phyloP scores from a whole-genome alignment of 2,888 invertebrate species.

The Thecocarcelia acutangulata region DNA sequence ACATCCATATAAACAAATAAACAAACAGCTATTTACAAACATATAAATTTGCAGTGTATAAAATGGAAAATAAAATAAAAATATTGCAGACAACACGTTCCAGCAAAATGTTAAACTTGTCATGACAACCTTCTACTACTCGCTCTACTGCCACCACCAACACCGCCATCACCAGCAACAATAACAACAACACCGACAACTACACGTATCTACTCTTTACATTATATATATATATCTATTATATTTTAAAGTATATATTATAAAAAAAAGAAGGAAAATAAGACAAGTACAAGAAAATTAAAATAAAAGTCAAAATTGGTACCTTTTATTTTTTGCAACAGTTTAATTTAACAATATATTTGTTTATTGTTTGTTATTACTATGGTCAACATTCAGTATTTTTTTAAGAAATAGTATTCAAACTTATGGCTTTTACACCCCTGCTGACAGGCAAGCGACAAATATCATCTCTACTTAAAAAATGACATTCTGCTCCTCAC shows the following conservation, averaged over 20 bases:
- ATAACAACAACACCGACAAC: neutral
- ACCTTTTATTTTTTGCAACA: slow-evolving; percentile 51
- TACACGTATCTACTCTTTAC: slow-evolving; percentile 14
- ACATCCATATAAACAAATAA: slow-evolving; percentile 27
- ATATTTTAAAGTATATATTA: slow-evolving; percentile 59
- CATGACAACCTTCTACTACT: slow-evolving; percentile 64
- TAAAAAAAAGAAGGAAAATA: slow-evolving; percentile 29
- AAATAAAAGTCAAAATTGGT: slow-evolving; percentile 34
- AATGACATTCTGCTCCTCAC: neutral
- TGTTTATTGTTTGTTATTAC: slow-evolving; percentile 24
- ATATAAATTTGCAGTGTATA: slow-evolving; percentile 48
- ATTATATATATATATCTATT: slow-evolving; percentile 48
- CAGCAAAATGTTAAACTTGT: slow-evolving; percentile 67
- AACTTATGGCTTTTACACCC: slow-evolving; percentile 63
- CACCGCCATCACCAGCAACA: slow-evolving; percentile 8
- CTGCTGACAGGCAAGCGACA: slow-evolving; percentile 67
- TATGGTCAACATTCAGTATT: slow-evolving; percentile 15
- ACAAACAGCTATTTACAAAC: slow-evolving; percentile 30
- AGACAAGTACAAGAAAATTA: slow-evolving; percentile 1
- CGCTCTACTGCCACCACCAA: slow-evolving; percentile 20
- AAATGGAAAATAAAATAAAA: slow-evolving; percentile 57
- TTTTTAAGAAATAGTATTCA: slow-evolving; percentile 32
- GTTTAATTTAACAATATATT: slow-evolving; percentile 57
- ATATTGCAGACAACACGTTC: slow-evolving; percentile 69
- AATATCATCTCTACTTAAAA: slow-evolving; percentile 55